Evolutionary conservation across 92 coral and sea anemone species (phyloP).

Genomic region (Zoanthus sociatus): DNA sequence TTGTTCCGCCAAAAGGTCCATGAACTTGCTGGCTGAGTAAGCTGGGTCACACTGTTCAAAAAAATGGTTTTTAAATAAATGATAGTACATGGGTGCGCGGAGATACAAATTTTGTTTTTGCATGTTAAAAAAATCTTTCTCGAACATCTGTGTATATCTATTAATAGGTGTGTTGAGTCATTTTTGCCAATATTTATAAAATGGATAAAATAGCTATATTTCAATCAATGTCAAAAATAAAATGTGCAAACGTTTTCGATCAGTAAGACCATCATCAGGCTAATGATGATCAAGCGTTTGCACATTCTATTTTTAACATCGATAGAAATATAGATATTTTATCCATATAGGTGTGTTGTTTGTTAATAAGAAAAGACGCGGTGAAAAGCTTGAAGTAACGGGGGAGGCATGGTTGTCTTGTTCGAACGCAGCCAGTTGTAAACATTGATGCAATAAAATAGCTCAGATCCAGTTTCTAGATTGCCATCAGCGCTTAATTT

Average conservation of each 20-base stretch:
- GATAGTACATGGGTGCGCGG: neutral
- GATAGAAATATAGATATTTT: too few species aligned
- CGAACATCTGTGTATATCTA: neutral
- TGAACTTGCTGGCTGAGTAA: slow-evolving; percentile 85
- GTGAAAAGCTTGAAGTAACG: too few species aligned
- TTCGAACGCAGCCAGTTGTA: slow-evolving; percentile 1
- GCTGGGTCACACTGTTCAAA: slow-evolving; percentile 93
- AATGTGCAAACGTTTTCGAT: too few species aligned
- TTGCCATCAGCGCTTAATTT: neutral
- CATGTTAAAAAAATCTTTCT: neutral
- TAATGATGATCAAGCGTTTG: too few species aligned
- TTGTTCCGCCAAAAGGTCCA: slow-evolving; percentile 78
- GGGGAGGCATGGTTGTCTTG: neutral
- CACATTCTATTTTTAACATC: too few species aligned
- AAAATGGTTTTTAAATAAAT: neutral
- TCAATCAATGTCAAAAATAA: too few species aligned
- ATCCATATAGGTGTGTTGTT: too few species aligned
- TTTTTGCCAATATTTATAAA: too few species aligned
- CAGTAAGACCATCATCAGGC: too few species aligned
- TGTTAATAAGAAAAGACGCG: too few species aligned
- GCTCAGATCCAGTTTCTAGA: slow-evolving; percentile 8
- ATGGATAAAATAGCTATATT: too few species aligned
- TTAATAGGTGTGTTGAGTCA: too few species aligned
- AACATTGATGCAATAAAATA: neutral
- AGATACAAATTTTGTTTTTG: neutral